Base-by-base conservation (phyloP, 2,113 vertebrate genomes). In the Eulemur macaco region DNA sequence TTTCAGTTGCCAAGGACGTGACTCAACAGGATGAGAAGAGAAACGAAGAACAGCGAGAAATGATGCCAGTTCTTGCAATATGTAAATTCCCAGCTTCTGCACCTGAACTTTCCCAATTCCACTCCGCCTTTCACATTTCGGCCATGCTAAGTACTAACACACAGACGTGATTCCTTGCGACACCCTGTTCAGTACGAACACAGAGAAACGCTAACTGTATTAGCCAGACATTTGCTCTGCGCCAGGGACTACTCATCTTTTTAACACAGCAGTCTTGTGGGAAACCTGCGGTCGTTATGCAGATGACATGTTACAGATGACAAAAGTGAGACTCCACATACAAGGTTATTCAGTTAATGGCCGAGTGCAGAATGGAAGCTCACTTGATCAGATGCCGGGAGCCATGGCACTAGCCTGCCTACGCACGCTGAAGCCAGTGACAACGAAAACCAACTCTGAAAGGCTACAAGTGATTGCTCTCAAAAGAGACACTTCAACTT, bases 321-420 rank as follows among this genome's bases (percentile, higher is more conserved):
- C 76, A 68, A 60, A 66, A 68, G 39, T 54, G 69, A 54, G 83
- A n/a, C 23, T 47, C 47, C 86, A 60, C 1, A 8, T 27, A 52
- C 15, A 64, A 78, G 52, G 47, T 34, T 74, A 87, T 52, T 50
- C 5, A 23, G 6, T 45, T 12, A 83, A 37, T 20, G 50, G 47
- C 39, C 37, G 76, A 50, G 47, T 0, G 6, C n/a, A 31, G 39
- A 84, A 42, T 3, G 8, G 68, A 92, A 11, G 9, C 60, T 8
- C 42, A 42, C 20, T 6, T 3, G 8, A 31, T n/a, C 77, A 17
- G 12, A 25, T 1, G 60, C 50, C 73, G 34, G 39, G 64, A 39
- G 0, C 37, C 37, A 9, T 20, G 17, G 3, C 0, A 8, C 45
- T 15, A 12, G 12, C 21, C 9, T 3, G 12, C 21, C 9, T 3